These are phyloP conservation scores for Hyphantria cunea DNA, from an alignment of 1,140 invertebrate genomes.

Conservation along the genomic window DNA sequence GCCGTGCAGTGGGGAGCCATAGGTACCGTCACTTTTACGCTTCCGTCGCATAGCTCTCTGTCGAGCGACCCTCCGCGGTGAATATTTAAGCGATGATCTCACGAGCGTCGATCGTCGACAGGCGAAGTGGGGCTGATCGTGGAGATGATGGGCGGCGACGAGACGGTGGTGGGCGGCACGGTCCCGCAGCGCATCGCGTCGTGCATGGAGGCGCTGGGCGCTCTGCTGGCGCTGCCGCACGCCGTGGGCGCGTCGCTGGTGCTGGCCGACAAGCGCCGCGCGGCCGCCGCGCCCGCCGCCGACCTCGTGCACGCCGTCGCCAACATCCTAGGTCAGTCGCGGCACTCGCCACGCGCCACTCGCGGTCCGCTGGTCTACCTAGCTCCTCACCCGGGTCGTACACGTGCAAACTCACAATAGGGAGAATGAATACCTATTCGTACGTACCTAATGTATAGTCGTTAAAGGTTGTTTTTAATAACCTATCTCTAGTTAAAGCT, in stretches of 20 bases:
- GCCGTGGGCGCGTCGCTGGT: conserved; percentile 93
- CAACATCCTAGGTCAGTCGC: conserved; percentile 86
- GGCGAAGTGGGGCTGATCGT: conserved; percentile 95
- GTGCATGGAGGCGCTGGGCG: conserved; percentile 92
- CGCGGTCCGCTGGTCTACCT: no score
- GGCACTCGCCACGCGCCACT: no score
- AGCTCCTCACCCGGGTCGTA: no score
- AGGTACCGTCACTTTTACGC: conserved; percentile 73
- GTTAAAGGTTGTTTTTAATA: no score
- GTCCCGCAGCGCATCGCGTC: conserved; percentile 95
- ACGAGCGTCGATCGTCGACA: conserved; percentile 21
- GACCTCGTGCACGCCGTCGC: conserved; percentile 88
- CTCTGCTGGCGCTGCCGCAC: conserved; percentile 93
- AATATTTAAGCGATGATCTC: neutral
- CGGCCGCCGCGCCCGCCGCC: conserved; percentile 78
- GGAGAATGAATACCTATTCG: no score
- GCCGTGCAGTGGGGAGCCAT: conserved; percentile 99
- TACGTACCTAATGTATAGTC: no score
- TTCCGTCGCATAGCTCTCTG: neutral
- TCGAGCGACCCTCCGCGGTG: no score
- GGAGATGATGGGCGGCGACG: conserved; percentile 91
- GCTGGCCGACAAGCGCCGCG: conserved; percentile 87
- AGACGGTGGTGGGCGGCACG: conserved; percentile 96
- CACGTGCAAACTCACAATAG: no score
- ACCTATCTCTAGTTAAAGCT: no score